These are phyloP conservation scores for Dinothrombium tinctorium DNA, from an alignment of 1,140 invertebrate genomes.

Conservation along the genomic window DNA sequence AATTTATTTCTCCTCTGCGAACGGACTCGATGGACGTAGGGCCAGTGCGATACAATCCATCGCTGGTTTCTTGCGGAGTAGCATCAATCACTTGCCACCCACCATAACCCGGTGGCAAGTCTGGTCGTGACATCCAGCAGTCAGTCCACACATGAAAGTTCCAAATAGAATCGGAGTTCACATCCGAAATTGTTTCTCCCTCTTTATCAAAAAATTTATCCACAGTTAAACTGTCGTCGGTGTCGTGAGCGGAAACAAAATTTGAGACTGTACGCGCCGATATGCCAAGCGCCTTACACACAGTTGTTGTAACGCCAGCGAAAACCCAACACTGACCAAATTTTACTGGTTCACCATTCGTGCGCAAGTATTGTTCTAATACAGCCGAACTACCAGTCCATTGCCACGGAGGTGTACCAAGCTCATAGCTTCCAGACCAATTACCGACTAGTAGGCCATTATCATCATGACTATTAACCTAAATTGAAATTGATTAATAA, in stretches of 20 bases:
- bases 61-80: conserved; percentile 62
- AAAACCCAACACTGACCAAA: conserved; percentile 92
- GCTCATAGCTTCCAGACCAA: conserved; percentile 60
- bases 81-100: conserved; percentile 86
- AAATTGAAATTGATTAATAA: background rate
- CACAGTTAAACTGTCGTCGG: conserved; percentile 63
- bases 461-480: conserved; percentile 62
- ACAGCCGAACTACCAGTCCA: conserved; percentile 70
- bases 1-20: conserved; percentile 37
- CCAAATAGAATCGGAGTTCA: conserved; percentile 19
- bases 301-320: conserved; percentile 33
- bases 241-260: conserved; percentile 73
- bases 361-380: conserved; percentile 50
- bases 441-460: conserved; percentile 61
- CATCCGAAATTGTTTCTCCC: conserved; percentile 14
- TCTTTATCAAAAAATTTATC: conserved; percentile 55
- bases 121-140: conserved; percentile 60
- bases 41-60: conserved; percentile 32
- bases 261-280: conserved; percentile 62
- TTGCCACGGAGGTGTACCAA: conserved; percentile 51
- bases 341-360: conserved; percentile 59
- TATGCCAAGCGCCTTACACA: conserved; percentile 61
- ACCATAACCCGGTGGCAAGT: conserved; percentile 37
- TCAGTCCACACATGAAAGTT: conserved; percentile 95
- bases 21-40: conserved; percentile 40